phyloP scores from a whole-genome alignment of 1,140 invertebrate genomes.

The Neuroterus valhalla region DNA sequence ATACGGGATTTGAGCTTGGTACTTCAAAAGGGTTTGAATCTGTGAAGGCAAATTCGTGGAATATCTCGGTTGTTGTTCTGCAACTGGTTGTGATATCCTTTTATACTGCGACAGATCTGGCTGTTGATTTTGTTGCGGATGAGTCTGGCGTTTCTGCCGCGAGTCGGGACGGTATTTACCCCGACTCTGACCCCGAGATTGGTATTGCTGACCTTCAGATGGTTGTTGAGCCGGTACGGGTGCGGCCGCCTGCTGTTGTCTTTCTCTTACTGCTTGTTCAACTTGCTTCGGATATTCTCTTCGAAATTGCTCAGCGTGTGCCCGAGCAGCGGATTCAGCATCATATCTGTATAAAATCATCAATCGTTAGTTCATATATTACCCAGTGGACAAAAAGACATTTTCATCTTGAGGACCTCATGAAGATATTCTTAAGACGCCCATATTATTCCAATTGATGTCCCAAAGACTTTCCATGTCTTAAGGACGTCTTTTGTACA shows the following conservation, averaged over 20 bases:
- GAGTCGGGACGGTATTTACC: conserved; percentile 43
- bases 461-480: too few relatives aligned
- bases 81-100: conserved; percentile 57
- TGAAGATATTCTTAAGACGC: too few relatives aligned
- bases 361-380: too few relatives aligned
- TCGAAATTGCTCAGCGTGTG: conserved; percentile 52
- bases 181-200: conserved; percentile 46
- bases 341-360: conserved; percentile 58
- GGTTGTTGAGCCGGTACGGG: conserved; percentile 38
- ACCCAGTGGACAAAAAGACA: too few relatives aligned
- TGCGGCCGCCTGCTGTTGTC: conserved; percentile 33
- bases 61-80: conserved; percentile 64
- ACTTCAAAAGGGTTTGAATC: conserved; percentile 64
- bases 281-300: conserved; percentile 60
- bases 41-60: conserved; percentile 64
- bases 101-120: conserved; percentile 53
- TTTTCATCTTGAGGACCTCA: too few relatives aligned
- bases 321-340: conserved; percentile 50
- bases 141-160: conserved; percentile 46
- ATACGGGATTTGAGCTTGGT: conserved; percentile 68
- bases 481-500: too few relatives aligned
- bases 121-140: conserved; percentile 42
- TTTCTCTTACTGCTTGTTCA: conserved; percentile 35
- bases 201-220: conserved; percentile 35
- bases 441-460: too few relatives aligned